Evolutionary conservation across 2,797 vertebrate genomes (phyloP), one percentile per base, ranked within the genome.

Genomic region (Acanthurus lineatus): DNA sequence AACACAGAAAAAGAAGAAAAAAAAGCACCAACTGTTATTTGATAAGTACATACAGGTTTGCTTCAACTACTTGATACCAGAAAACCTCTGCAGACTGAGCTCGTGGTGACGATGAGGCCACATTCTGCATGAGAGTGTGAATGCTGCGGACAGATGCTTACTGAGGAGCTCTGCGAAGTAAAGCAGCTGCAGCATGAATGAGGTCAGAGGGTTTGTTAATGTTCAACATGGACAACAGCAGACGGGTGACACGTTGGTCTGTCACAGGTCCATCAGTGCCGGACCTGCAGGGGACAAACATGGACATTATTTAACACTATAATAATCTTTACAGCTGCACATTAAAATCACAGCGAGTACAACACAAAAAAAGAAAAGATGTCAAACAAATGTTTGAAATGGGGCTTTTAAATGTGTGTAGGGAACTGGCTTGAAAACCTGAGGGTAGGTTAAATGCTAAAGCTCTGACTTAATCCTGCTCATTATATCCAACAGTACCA

Each of bases 211-310:
- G 85, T 59, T 86, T 83, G 71, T 58, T 70, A 20, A 42, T 38
- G 35, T 78, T 89, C 69, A 95, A 61, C 91, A 93, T 90, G 77
- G 75, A 59, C 0, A 86, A 84, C 2, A 94, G 79, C 22, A 94
- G 90, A 73, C n/a, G 64, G n/a, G 35, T 1, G 53, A 89, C 42
- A 0, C 10, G 45, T 19, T 70, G 78, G 47, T 87, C 79, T 9
- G 62, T 40, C 45, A 66, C 9, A 0, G 0, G 17, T 42, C 32
- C 59, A 8, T 75, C 69, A 20, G 19, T 0, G 40, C 56, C 19
- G 2, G 57, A 40, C 78, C 77, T 76, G 68, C 60, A 82, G 47
- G 48, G 81, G 69, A 74, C 25, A 83, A 47, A 69, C 47, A 58
- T 1, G 3, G 16, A 62, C 38, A 38, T 3, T 0, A 20, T 25